Conservation (phyloP, 1,140 invertebrate genomes). For the Dinoponera quadriceps region DNA sequence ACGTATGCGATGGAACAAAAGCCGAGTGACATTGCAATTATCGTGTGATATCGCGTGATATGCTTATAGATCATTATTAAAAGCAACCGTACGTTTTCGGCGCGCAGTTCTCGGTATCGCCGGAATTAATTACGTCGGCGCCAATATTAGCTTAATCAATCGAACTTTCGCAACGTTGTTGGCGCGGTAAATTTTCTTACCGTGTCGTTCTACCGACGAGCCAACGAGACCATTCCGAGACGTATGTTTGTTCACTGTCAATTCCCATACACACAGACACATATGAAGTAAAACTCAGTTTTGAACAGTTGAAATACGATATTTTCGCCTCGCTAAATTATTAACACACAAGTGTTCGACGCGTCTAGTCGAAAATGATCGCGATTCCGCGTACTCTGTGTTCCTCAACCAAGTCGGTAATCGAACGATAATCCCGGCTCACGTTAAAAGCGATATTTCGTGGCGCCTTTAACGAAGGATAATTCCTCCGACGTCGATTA, state of each 20-base stretch:
- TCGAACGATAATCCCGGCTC: conserved; percentile 1
- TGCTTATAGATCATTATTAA: conserved; percentile 37
- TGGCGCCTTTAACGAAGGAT: conserved; percentile 17
- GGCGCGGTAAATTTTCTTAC: conserved; percentile 35
- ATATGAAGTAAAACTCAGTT: no score
- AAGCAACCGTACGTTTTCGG: conserved; percentile 2
- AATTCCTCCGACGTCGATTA: conserved; percentile 43
- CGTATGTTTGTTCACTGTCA: conserved; percentile 31
- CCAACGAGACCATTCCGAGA: background rate
- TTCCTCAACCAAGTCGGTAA: conserved; percentile 2
- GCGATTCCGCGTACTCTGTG: background rate
- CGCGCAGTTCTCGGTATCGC: conserved; percentile 10
- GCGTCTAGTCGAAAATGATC: no score
- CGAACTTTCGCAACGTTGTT: conserved; percentile 39
- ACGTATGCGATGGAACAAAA: conserved; percentile 12
- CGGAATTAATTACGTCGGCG: conserved; percentile 37
- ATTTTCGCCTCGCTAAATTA: no score
- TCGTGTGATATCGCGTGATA: conserved; percentile 11
- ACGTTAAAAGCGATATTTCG: background rate
- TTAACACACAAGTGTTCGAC: no score
- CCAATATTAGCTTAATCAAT: conserved; percentile 48
- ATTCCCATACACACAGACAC: background rate
- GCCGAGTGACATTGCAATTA: conserved; percentile 38
- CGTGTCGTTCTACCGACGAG: background rate
- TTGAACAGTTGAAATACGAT: no score